These are phyloP conservation scores for Vipera ursinii DNA, from an alignment of 2,797 vertebrate genomes.

Conservation along the genomic window DNA sequence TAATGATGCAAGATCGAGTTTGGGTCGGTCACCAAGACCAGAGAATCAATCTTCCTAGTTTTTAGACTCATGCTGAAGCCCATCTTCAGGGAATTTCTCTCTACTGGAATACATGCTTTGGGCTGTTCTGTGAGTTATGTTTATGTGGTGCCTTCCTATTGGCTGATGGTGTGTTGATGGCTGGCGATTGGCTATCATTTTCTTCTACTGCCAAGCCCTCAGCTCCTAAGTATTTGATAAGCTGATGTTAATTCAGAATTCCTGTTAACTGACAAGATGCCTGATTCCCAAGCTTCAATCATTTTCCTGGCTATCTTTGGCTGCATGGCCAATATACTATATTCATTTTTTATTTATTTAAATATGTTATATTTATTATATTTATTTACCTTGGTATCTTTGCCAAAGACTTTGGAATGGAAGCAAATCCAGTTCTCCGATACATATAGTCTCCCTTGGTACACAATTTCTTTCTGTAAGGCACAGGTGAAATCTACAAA, in stretches of 20 bases:
- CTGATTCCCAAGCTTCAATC: not conserved
- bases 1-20: not conserved
- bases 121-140: not conserved
- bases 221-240: not conserved
- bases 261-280: not conserved
- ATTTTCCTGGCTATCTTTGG: not conserved
- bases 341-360: not conserved
- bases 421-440: conserved; percentile 98
- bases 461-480: conserved; percentile 96
- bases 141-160: not conserved
- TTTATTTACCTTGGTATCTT: conserved; percentile 86
- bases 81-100: not conserved
- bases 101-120: not conserved
- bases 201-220: not conserved
- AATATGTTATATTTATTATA: not conserved
- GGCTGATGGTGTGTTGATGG: not conserved
- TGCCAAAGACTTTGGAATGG: conserved; percentile 95
- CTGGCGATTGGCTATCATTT: not conserved
- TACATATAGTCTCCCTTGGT: conserved; percentile 91
- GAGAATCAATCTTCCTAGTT: not conserved
- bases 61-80: not conserved
- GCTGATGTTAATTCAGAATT: not conserved
- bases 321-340: not conserved
- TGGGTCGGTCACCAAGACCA: not conserved
- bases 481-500: conserved; percentile 91